Base-by-base conservation (phyloP, 1,140 invertebrate species). In the Eueides isabella region DNA sequence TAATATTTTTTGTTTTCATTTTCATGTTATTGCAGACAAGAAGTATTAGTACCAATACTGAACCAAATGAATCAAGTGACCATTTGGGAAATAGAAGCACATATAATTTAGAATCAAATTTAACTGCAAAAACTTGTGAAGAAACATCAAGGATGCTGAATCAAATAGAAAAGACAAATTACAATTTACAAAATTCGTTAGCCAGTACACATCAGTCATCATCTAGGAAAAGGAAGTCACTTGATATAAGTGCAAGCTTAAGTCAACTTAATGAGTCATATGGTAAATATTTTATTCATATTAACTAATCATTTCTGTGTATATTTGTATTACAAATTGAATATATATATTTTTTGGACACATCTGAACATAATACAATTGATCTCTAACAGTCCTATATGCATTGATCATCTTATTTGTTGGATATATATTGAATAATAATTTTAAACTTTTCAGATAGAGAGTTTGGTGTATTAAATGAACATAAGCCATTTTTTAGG, bases 21-120 rank as follows among this genome's bases (percentile, higher is more conserved):
- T 62, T 38, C 2, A 30, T 65, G 28, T 38, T 67, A 66, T 86
- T 88, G 31, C 78, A 89, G 88, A 79, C 81, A 19, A 82, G 72
- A 73, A 75, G 74, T 67, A 67, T 79, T 31, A 79, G 81, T 68
- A 83, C 73, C 66, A 86, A 79, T 55, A 80, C 80, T 41, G 84
- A 90, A 23, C 48, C 76, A 19, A 68, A 67, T 38, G 83, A 84
- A 19, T 66, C 79, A 68, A 80, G 72, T 61, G 48, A 55, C 26
- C 48, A 55, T 26, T 11, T 26, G 9, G 48, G 2, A 38, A 64
- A 71, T 7, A 80, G 61, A 61, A 80, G 41, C 44, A 83, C 44
- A 23, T 81, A 81, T 33, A 75, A 76, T 72, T 74, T 70, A 63
- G 80, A 85, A 66, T 44, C 81, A 23, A 82, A 83, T 61, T 79